Conservation (phyloP, 2,888 invertebrate genomes). For the Cinara cedri region DNA sequence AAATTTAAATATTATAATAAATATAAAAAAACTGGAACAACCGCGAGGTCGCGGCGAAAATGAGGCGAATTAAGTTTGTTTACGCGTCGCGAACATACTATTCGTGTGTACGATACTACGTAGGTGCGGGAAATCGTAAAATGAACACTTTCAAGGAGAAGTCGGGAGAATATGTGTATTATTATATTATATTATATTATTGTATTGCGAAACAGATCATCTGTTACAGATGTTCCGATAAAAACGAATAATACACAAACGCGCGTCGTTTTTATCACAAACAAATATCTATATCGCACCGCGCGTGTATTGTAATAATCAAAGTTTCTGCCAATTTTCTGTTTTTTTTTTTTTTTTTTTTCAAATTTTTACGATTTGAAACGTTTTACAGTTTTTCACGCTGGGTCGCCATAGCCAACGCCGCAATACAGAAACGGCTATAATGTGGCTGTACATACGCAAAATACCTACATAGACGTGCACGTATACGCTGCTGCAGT, state of each 20-base stretch:
- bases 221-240: background rate
- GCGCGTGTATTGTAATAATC: too few relatives aligned
- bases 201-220: background rate
- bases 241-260: background rate
- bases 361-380: constrained; percentile 23
- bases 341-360: too few relatives aligned
- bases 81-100: background rate
- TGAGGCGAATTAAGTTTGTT: background rate
- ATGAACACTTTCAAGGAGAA: too few relatives aligned
- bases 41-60: background rate
- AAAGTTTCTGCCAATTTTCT: constrained; percentile 33
- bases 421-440: background rate
- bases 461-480: too few relatives aligned
- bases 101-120: too few relatives aligned
- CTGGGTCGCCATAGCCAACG: background rate
- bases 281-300: constrained; percentile 11
- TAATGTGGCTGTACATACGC: too few relatives aligned
- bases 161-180: too few relatives aligned
- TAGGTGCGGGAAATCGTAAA: background rate
- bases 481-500: too few relatives aligned
- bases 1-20: background rate
- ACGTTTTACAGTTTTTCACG: constrained; percentile 14
- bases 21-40: background rate
- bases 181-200: background rate
- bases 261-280: constrained; percentile 11